Conservation (phyloP, 2,888 invertebrate genomes). For the Zygothrica quintamaculata region DNA sequence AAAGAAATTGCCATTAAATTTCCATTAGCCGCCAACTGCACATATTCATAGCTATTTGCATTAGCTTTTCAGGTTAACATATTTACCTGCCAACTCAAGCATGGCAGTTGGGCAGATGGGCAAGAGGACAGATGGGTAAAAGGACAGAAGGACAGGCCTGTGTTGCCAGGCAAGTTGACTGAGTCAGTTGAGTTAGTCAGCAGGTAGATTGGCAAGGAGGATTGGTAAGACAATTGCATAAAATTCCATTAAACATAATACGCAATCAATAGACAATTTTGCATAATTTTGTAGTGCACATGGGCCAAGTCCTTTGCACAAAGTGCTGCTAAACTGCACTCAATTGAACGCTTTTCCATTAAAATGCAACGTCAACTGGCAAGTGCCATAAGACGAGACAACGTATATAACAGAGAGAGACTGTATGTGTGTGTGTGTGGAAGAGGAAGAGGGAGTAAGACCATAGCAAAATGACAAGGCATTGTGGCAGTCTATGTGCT, state of each 20-base stretch:
- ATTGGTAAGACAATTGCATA: conserved; percentile 64
- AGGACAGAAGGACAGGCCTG: too few relatives aligned
- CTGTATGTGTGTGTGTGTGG: too few relatives aligned
- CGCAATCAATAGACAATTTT: conserved; percentile 72
- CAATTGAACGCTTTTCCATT: conserved; percentile 69
- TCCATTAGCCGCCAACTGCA: conserved; percentile 61
- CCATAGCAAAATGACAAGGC: conserved; percentile 50
- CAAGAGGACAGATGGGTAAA: neutral
- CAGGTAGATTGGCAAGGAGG: too few relatives aligned
- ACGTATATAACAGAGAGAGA: too few relatives aligned
- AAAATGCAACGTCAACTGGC: conserved; percentile 59
- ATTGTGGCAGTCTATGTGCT: conserved; percentile 43
- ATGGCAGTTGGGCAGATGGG: neutral
- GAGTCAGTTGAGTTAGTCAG: too few relatives aligned
- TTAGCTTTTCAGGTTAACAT: conserved; percentile 35
- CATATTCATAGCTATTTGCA: conserved; percentile 24
- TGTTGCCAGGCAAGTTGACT: too few relatives aligned
- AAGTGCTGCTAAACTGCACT: conserved; percentile 64
- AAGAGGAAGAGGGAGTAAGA: neutral
- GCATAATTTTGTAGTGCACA: conserved; percentile 64
- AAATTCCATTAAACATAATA: conserved; percentile 73
- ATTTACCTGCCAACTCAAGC: conserved; percentile 11
- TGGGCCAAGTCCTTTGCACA: conserved; percentile 40
- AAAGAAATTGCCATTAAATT: conserved; percentile 64
- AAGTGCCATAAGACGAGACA: conserved; percentile 4